phyloP scores from a whole-genome alignment of 1,140 invertebrate species.

The Adelges cooleyi region DNA sequence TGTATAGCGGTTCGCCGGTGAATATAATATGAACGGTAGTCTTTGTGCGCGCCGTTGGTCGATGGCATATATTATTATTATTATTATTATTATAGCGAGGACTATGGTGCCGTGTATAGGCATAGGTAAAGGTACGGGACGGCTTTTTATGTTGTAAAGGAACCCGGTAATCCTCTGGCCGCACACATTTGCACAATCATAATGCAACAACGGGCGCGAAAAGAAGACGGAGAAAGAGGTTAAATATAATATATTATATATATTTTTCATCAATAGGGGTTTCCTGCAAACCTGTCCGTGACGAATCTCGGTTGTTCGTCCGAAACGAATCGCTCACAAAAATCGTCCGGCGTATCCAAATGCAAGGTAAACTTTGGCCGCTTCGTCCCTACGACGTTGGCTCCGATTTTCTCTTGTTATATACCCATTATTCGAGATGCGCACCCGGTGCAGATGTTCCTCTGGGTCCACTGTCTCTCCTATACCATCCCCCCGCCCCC shows the following conservation, averaged over 20 bases:
- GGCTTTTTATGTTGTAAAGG: neutral
- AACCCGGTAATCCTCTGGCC: constrained; percentile 14
- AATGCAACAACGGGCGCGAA: neutral
- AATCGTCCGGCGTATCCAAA: constrained; percentile 16
- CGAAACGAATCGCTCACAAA: constrained; percentile 19
- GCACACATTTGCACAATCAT: constrained; percentile 24
- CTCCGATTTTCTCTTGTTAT: neutral
- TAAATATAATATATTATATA: neutral
- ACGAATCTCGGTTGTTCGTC: constrained; percentile 15
- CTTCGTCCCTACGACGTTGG: neutral
- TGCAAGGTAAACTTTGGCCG: constrained; percentile 20
- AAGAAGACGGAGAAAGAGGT: neutral
- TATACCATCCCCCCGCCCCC: neutral
- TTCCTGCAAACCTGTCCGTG: constrained; percentile 22
- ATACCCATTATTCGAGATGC: too few species aligned
- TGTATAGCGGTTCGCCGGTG: too few species aligned
- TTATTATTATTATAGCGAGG: neutral
- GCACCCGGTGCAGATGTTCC: neutral
- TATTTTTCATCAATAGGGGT: constrained; percentile 11
- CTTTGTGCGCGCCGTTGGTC: neutral
- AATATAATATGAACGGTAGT: neutral
- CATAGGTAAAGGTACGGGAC: neutral
- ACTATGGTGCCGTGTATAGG: neutral
- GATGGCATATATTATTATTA: neutral
- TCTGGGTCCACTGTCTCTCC: too few species aligned